These are phyloP conservation scores for Leptosomus discolor DNA, from an alignment of 2,113 vertebrate species.

Conservation along the genomic window DNA sequence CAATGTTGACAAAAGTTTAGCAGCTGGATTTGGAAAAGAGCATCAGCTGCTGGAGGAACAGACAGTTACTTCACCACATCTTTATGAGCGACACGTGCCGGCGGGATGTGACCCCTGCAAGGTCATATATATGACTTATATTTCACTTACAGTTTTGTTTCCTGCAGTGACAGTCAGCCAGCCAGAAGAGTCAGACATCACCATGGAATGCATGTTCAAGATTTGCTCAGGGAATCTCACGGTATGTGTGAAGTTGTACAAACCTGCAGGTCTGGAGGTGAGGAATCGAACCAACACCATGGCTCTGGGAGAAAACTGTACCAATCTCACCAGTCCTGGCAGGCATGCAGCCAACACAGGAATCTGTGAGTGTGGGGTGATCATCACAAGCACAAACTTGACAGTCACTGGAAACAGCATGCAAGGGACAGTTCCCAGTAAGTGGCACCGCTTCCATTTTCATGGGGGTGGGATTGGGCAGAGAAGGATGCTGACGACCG, in stretches of 20 bases:
- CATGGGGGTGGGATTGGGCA: not conserved
- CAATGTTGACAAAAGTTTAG: not conserved
- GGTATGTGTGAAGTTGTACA: not conserved
- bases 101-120: not conserved
- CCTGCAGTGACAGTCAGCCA: not conserved
- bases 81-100: not conserved
- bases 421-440: not conserved
- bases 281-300: accelerated
- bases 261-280: not conserved
- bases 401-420: not conserved
- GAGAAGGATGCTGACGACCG: not conserved
- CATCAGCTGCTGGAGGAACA: not conserved
- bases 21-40: not conserved
- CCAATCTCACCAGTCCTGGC: not conserved
- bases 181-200: accelerated
- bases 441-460: not conserved
- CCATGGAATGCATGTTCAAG: accelerated
- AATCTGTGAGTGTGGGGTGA: accelerated
- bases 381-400: not conserved
- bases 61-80: not conserved
- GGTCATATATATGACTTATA: not conserved
- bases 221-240: not conserved
- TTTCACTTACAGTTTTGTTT: not conserved
- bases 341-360: accelerated
- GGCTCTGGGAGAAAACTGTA: not conserved